These are phyloP conservation scores for Probaryconus sp. DNA, from an alignment of 1,140 invertebrate species.

Conservation along the genomic window DNA sequence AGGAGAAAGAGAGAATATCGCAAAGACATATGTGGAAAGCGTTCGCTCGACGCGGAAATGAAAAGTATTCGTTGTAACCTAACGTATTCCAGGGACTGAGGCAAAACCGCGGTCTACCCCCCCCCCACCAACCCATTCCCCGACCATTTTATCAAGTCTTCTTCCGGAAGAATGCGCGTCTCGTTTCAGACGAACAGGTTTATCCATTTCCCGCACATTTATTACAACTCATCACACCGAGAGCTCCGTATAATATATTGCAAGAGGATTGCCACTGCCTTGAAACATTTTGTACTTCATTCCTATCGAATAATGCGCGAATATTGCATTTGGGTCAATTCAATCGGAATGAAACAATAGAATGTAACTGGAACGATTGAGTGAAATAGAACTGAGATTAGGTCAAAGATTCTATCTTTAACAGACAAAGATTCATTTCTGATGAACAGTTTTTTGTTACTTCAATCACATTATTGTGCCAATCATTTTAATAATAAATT, in stretches of 20 bases:
- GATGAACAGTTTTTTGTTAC: no score
- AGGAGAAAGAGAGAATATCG: conserved; percentile 47
- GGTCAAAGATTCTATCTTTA: conserved; percentile 20
- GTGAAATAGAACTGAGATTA: conserved; percentile 17
- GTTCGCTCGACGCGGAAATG: conserved; percentile 42
- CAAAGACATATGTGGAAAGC: conserved; percentile 56
- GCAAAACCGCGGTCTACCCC: conserved; percentile 4
- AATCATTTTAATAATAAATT: no score
- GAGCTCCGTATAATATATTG: conserved; percentile 38
- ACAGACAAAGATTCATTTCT: no score
- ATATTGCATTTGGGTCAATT: conserved; percentile 37
- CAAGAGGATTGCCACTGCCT: conserved; percentile 6
- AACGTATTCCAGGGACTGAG: conserved; percentile 33
- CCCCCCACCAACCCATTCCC: conserved; percentile 14
- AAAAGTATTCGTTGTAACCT: conserved; percentile 52
- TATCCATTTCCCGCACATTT: conserved; percentile 47
- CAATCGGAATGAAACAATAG: conserved; percentile 27
- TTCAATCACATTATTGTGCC: no score
- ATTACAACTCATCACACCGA: conserved; percentile 55
- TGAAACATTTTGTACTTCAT: conserved; percentile 39
- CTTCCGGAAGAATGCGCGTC: conserved; percentile 56
- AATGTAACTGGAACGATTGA: conserved; percentile 26
- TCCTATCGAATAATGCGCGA: conserved; percentile 19
- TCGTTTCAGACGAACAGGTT: conserved; percentile 46
- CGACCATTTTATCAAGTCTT: conserved; percentile 54